Percentiles rank a stretch among this genome's conserved stretches.
These are phyloP conservation scores for Apocheima hispidaria DNA, from an alignment of 2,888 invertebrate genomes.

Conservation along the genomic window DNA sequence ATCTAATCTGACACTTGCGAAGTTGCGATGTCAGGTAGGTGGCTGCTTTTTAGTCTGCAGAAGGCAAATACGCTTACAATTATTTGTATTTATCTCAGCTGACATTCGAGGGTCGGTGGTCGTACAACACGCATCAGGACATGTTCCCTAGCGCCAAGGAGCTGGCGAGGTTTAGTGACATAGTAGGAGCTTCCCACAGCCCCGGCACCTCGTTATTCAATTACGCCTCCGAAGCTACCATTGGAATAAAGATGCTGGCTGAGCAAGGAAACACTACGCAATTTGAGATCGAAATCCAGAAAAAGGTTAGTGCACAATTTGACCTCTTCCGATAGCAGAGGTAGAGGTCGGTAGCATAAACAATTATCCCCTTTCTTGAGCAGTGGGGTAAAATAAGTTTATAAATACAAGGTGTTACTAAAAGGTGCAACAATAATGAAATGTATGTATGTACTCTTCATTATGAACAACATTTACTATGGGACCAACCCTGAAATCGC, in stretches of 20 bases:
- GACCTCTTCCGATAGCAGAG: no score
- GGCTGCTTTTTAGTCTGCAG: background rate
- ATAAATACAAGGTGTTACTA: no score
- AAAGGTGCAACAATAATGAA: no score
- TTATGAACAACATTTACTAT: no score
- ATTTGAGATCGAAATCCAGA: slow-evolving; percentile 73
- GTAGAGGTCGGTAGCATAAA: no score
- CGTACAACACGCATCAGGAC: slow-evolving; percentile 70
- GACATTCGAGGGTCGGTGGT: slow-evolving; percentile 76
- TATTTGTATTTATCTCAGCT: slow-evolving; percentile 55
- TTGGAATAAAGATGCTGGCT: slow-evolving; percentile 72
- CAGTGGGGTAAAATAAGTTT: no score
- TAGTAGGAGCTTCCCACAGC: slow-evolving; percentile 78
- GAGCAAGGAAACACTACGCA: slow-evolving; percentile 79
- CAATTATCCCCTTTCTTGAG: no score
- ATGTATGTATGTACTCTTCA: no score
- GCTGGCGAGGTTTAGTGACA: slow-evolving; percentile 72
- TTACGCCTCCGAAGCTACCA: slow-evolving; percentile 65
- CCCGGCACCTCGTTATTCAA: slow-evolving; percentile 68
- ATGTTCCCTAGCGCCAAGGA: slow-evolving; percentile 63
- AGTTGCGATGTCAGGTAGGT: no score
- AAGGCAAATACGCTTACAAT: background rate
- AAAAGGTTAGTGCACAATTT: slow-evolving; percentile 61
- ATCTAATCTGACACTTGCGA: no score
- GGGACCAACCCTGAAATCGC: no score